Percentiles rank a stretch among this genome's conserved stretches.
These are phyloP conservation scores for Galaxea fascicularis DNA, from an alignment of 92 coral and sea anemone species.

Conservation along the genomic window DNA sequence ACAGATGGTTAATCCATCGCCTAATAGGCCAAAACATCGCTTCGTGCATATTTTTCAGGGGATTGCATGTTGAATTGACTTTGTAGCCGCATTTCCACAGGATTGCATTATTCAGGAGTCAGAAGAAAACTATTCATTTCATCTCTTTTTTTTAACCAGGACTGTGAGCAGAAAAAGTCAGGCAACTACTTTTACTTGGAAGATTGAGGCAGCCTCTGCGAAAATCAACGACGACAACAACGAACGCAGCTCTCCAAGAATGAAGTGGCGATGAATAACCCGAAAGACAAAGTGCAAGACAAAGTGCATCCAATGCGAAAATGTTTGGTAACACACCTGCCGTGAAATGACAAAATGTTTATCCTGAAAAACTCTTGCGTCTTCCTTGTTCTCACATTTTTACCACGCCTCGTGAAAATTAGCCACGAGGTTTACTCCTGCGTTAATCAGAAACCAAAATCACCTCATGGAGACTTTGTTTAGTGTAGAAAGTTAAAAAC, in stretches of 20 bases:
- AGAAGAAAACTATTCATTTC: not conserved
- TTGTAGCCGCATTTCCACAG: too few relatives aligned
- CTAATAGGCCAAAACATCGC: too few relatives aligned
- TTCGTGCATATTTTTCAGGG: too few relatives aligned
- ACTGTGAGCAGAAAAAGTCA: slow-evolving; percentile 85
- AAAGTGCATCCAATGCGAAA: not conserved
- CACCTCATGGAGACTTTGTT: not conserved
- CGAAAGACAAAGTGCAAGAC: not conserved
- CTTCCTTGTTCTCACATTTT: not conserved
- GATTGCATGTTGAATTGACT: too few relatives aligned
- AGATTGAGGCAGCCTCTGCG: slow-evolving; percentile 61
- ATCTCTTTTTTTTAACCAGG: slow-evolving; percentile 52
- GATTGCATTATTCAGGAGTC: not conserved
- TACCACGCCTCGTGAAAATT: not conserved
- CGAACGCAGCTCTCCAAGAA: slow-evolving; percentile 2
- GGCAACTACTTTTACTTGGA: slow-evolving; percentile 96
- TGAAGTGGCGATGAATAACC: not conserved
- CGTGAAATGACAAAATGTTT: not conserved
- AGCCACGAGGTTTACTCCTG: not conserved
- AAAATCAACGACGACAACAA: not conserved
- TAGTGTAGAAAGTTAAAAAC: not conserved
- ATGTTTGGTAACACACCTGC: not conserved
- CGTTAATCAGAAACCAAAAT: not conserved
- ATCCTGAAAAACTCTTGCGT: not conserved
- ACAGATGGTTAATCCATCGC: too few relatives aligned